These are phyloP conservation scores for Pseudoips prasinana DNA, from an alignment of 2,888 invertebrate genomes.

Conservation along the genomic window DNA sequence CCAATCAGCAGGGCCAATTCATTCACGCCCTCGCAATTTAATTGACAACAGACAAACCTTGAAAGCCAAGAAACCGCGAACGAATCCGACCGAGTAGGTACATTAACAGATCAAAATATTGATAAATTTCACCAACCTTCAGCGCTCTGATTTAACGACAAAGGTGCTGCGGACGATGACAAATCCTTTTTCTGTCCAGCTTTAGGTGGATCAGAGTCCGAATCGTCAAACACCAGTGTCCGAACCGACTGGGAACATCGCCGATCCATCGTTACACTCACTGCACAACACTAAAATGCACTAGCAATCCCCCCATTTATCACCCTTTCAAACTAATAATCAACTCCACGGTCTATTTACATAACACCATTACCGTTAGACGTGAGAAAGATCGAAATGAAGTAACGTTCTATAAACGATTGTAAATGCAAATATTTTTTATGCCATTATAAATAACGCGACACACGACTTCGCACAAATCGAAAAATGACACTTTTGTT, in stretches of 20 bases:
- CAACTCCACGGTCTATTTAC: slow-evolving; percentile 36
- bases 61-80: slow-evolving; percentile 50
- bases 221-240: slow-evolving; percentile 89
- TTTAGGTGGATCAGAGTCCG: slow-evolving; percentile 80
- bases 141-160: slow-evolving; percentile 69
- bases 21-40: slow-evolving; percentile 55
- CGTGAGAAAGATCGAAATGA: slow-evolving; percentile 29
- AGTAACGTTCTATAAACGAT: slow-evolving; percentile 30
- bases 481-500: slow-evolving; percentile 52
- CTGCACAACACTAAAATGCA: slow-evolving; percentile 66
- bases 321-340: slow-evolving; percentile 44
- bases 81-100: slow-evolving; percentile 34
- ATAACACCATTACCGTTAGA: slow-evolving; percentile 36
- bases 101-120: slow-evolving; percentile 36
- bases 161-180: slow-evolving; percentile 55
- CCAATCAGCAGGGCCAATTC: slow-evolving; percentile 31
- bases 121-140: slow-evolving; percentile 61
- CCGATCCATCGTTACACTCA: slow-evolving; percentile 77
- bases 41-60: slow-evolving; percentile 67
- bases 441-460: slow-evolving; percentile 62
- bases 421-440: slow-evolving; percentile 41
- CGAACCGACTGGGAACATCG: slow-evolving; percentile 87
- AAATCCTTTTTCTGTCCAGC: slow-evolving; percentile 66
- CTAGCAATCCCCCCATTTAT: slow-evolving; percentile 69
- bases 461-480: slow-evolving; percentile 59